Evolutionary conservation across 2,797 vertebrate genomes (phyloP).

Genomic region (Rhinoraja longicauda): DNA sequence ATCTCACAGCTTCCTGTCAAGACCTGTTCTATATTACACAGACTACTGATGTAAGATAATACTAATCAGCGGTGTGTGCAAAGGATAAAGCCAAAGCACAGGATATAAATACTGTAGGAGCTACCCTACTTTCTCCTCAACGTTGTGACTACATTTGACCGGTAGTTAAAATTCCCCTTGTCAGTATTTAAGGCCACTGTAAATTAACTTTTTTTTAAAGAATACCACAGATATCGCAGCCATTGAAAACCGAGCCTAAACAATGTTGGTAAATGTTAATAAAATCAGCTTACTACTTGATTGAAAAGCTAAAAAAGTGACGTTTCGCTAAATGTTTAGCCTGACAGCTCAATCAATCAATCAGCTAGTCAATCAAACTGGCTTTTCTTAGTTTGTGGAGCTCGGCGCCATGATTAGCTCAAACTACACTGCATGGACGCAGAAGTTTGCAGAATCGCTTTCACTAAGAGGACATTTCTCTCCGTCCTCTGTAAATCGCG

Average conservation of each 20-base stretch:
- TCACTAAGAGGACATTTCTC: slow-evolving; percentile 2
- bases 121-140: too few species aligned
- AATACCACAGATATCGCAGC: background rate
- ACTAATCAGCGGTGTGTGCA: background rate
- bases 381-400: slow-evolving; percentile 63
- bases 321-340: slow-evolving; percentile 43
- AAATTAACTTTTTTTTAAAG: background rate
- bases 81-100: background rate
- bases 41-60: background rate
- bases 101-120: background rate
- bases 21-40: background rate
- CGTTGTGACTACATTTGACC: background rate
- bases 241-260: background rate
- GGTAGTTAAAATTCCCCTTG: background rate
- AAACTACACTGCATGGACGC: slow-evolving; percentile 51
- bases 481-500: background rate
- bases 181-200: background rate
- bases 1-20: background rate
- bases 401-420: slow-evolving; percentile 58
- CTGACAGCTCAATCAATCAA: slow-evolving; percentile 75
- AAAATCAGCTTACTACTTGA: slow-evolving; percentile 48
- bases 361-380: slow-evolving; percentile 67
- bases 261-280: slow-evolving; percentile 48
- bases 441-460: slow-evolving; percentile 45
- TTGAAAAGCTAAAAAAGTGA: slow-evolving; percentile 42